These are phyloP conservation scores for Cosmorhoe ocellata DNA, from an alignment of 2,888 invertebrate species.

Conservation along the genomic window DNA sequence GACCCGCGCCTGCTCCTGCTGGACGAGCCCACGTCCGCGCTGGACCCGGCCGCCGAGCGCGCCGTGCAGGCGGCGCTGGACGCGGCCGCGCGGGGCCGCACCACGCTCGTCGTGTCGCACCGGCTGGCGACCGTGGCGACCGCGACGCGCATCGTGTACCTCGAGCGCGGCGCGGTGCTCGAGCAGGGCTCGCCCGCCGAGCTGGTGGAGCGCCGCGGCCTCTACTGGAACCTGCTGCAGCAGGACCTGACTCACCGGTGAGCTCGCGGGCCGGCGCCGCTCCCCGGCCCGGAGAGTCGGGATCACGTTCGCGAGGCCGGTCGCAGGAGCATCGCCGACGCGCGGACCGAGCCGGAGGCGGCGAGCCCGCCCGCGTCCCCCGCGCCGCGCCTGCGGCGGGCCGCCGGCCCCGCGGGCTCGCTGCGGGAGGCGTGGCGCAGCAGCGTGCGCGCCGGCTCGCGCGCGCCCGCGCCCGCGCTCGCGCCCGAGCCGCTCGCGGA, in stretches of 20 bases:
- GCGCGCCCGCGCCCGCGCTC: slow-evolving; percentile 37
- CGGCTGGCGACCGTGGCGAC: slow-evolving; percentile 86
- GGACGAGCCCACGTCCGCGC: slow-evolving; percentile 93
- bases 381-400: no score
- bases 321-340: slow-evolving; percentile 13
- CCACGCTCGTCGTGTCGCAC: slow-evolving; percentile 89
- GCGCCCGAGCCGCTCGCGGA: slow-evolving; percentile 24
- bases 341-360: neutral
- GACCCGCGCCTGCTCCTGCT: slow-evolving; percentile 87
- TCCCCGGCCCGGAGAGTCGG: no score
- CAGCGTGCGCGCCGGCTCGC: slow-evolving; percentile 47
- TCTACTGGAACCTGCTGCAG: slow-evolving; percentile 86
- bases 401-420: no score
- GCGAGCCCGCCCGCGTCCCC: neutral
- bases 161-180: slow-evolving; percentile 86
- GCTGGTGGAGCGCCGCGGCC: slow-evolving; percentile 83
- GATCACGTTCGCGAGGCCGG: neutral
- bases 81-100: slow-evolving; percentile 86
- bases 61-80: slow-evolving; percentile 83
- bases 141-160: slow-evolving; percentile 86
- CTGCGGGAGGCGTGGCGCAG: slow-evolving; percentile 44
- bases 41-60: slow-evolving; percentile 90
- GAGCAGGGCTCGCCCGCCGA: slow-evolving; percentile 89
- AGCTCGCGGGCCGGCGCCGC: no score
- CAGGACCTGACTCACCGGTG: slow-evolving; percentile 79